Base-by-base conservation (phyloP, 2,888 invertebrate genomes). In the Panopea generosa region DNA sequence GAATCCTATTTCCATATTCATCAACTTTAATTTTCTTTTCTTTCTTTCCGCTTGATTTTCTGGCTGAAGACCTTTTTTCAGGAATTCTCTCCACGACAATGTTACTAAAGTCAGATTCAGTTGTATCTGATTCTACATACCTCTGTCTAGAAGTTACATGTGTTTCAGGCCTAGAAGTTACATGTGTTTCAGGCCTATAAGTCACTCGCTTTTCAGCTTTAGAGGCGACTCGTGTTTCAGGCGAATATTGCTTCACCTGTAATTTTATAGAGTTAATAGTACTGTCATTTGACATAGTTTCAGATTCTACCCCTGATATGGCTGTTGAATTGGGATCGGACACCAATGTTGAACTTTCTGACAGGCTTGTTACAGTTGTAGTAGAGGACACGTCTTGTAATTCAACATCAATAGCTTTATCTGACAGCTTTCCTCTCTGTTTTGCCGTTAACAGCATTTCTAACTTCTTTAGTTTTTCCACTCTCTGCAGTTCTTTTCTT, bases 391-490 rank as follows among this genome's bases (percentile, higher is more conserved):
- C 84, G 50, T 86, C 73, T 14, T 84, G 81, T 24, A 90, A 71
- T 40, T 89, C 87, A 0, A 84, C 84, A 56, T 79, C 78, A 50
- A 88, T 83, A 1, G 85, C 86, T 20, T 81, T 81, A 60, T 87
- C 85, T 11, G 86, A 83, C 24, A 89, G 75, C 52, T 84, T 77
- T 16, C 87, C 88, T 53, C 80, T 83, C 22, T 71, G 76, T 66
- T 88, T 90, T 24, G 88, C 87, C 45, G 66, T 78, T 14, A 90
- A 69, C 26, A 91, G 65, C 67, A 86, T 83, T 63, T 90, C 89
- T 26, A 91, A 67, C 52, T 86, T 88, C 57, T 84, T 81, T 47
- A 91, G 77, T 66, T 90, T 91, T 22, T 89, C 87, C 49, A 87
- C 78, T n/a, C 90, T 76, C 27, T 82, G 81, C 20, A 86, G 61